Base-by-base conservation (phyloP, 2,888 invertebrate species). In the Spialia ferax region DNA sequence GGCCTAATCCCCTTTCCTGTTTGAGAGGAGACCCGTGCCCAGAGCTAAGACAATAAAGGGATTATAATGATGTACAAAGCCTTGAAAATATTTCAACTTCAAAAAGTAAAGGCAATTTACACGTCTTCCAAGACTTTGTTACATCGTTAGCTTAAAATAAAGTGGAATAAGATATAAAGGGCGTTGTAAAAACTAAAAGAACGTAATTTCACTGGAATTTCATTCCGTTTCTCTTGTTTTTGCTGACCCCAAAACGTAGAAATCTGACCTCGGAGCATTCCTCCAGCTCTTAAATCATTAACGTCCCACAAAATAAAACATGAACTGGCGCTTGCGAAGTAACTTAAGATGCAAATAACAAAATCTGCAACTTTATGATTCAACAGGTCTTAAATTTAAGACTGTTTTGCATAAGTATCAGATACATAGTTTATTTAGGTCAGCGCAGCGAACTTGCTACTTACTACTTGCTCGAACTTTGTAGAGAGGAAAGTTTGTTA, bases 341-440 rank as follows among this genome's bases (percentile, higher is more conserved):
- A 20, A 20, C 64, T 65, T 65, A 26, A 50, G 64, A 57, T 55
- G 64, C 56, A 38, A 54, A 22, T 66, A 66, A 59, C 50, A 52
- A 23, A 64, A 64, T 64, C 48, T 48, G 20, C 52, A 48, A 66
- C 26, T 66, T 54, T 54, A 20, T 26, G 29, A 60, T 60, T 65
- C 65, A 60, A 65, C 65, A 65, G 65, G 65, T 65, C 59, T 42
- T 60, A 15, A 15, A 45, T 55, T 64, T 48, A 59, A 66, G 42
- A 54, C 66, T 60, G 32, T 63, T 66, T 60, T 54, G 66, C 60
- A 60, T 66, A 60, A 54, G 42, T 54, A 60, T 54, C 66, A 42
- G 52, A 59, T 65, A 65, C 15, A 29, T 55, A 55, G 54, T 55
- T 55, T 55, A 55, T 55, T 0, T 55, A 55, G 26, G 54, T 55